Percentiles rank a stretch among this genome's conserved stretches.
Evolutionary conservation across 2,113 vertebrate species (phyloP).

Genomic region (Syngnathus scovelli): DNA sequence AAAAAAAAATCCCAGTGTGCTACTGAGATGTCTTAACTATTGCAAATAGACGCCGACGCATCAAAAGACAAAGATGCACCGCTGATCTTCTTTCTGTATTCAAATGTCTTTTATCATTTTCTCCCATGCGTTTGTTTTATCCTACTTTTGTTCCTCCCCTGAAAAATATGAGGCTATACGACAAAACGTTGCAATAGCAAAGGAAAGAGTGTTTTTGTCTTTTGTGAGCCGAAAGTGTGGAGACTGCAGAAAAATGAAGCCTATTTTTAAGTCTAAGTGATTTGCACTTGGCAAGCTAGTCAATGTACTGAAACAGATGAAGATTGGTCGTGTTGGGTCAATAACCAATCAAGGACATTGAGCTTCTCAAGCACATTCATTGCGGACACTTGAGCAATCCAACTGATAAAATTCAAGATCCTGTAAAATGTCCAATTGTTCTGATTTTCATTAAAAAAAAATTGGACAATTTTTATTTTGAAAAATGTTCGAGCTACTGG

Average conservation of each 20-base stretch:
- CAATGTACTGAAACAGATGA: slow-evolving; percentile 26
- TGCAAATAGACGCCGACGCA: slow-evolving; percentile 20
- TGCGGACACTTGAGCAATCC: slow-evolving; percentile 1
- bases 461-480: too few relatives aligned
- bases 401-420: neutral
- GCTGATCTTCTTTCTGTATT: neutral
- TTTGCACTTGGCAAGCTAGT: slow-evolving; percentile 9
- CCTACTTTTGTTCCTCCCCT: slow-evolving; percentile 11
- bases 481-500: too few relatives aligned
- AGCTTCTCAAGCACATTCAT: neutral
- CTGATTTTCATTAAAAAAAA: slow-evolving; percentile 2
- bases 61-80: slow-evolving; percentile 11
- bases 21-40: slow-evolving; percentile 7
- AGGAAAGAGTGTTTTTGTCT: too few relatives aligned
- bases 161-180: neutral
- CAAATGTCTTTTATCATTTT: neutral
- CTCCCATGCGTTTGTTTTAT: neutral
- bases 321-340: slow-evolving; percentile 21
- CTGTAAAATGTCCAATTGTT: neutral
- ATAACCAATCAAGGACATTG: slow-evolving; percentile 6
- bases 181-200: neutral
- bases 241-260: too few relatives aligned
- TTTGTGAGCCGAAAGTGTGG: too few relatives aligned
- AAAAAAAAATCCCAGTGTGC: slow-evolving; percentile 2
- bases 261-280: neutral